Conservation (phyloP, 2,888 invertebrate genomes). For the Cremastinae sp. region DNA sequence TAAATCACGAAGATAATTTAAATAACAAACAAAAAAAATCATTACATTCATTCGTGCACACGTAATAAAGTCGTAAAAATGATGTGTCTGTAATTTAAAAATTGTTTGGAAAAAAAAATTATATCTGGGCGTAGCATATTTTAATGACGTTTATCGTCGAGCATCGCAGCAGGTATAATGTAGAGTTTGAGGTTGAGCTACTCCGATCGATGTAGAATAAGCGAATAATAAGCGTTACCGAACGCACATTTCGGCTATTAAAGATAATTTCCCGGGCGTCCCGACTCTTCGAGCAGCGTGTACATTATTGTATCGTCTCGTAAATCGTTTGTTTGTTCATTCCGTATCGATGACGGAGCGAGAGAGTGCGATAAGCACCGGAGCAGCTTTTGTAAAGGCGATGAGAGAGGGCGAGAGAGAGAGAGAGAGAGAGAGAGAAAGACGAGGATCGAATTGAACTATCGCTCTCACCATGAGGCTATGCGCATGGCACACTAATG, state of each 20-base stretch:
- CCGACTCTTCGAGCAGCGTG: background rate
- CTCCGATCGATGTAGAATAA: background rate
- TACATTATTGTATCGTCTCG: slow-evolving; percentile 44
- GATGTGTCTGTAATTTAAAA: too few species aligned
- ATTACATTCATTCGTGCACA: too few species aligned
- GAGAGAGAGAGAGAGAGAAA: slow-evolving; percentile 14
- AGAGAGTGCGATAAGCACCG: background rate
- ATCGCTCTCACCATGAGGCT: slow-evolving; percentile 40
- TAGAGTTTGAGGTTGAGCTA: background rate
- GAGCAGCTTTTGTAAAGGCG: background rate
- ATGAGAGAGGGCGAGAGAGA: slow-evolving; percentile 1
- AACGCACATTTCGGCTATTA: slow-evolving; percentile 35
- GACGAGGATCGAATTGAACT: slow-evolving; percentile 28
- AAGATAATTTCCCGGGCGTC: slow-evolving; percentile 37
- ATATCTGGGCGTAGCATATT: too few species aligned
- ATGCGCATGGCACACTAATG: slow-evolving; percentile 65
- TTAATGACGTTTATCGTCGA: too few species aligned
- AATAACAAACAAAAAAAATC: too few species aligned
- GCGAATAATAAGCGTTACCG: slow-evolving; percentile 13
- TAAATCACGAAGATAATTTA: too few species aligned
- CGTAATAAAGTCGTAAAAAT: too few species aligned
- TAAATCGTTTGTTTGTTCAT: slow-evolving; percentile 46
- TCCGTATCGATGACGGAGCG: slow-evolving; percentile 6
- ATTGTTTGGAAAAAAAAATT: too few species aligned
- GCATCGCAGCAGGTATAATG: too few species aligned